These are phyloP conservation scores for Physocephala rufipes DNA, from an alignment of 2,888 invertebrate species.

Conservation along the genomic window DNA sequence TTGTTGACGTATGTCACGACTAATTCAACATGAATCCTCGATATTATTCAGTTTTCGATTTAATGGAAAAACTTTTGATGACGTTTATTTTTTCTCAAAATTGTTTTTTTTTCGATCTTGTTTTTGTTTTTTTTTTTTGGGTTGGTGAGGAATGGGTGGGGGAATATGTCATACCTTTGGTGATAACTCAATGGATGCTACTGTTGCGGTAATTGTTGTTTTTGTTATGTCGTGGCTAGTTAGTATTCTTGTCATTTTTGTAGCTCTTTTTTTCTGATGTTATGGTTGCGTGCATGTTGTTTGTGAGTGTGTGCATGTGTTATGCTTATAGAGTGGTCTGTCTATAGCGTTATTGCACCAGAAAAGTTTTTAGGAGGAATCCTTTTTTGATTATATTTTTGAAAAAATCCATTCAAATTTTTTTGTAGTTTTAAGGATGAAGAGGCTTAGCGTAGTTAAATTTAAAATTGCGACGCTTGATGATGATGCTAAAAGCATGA, in stretches of 20 bases:
- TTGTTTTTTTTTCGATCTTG: too few relatives aligned
- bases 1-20: conserved; percentile 14
- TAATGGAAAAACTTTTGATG: conserved; percentile 35
- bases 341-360: too few relatives aligned
- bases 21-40: conserved; percentile 28
- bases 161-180: not conserved
- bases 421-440: too few relatives aligned
- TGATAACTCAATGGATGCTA: conserved; percentile 2
- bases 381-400: too few relatives aligned
- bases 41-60: conserved; percentile 27
- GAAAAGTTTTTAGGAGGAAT: too few relatives aligned
- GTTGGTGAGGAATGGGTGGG: too few relatives aligned
- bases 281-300: not conserved
- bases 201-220: not conserved
- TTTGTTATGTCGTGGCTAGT: not conserved
- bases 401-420: too few relatives aligned
- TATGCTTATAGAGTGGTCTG: too few relatives aligned
- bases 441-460: too few relatives aligned
- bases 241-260: not conserved
- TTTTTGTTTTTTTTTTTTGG: not conserved
- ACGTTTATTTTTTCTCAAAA: not conserved
- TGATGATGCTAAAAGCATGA: too few relatives aligned
- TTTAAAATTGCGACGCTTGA: too few relatives aligned
- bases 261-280: conserved; percentile 2
- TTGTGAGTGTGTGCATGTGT: not conserved